These are phyloP conservation scores for Poecilia wingei DNA, from an alignment of 2,797 vertebrate species.

Conservation along the genomic window DNA sequence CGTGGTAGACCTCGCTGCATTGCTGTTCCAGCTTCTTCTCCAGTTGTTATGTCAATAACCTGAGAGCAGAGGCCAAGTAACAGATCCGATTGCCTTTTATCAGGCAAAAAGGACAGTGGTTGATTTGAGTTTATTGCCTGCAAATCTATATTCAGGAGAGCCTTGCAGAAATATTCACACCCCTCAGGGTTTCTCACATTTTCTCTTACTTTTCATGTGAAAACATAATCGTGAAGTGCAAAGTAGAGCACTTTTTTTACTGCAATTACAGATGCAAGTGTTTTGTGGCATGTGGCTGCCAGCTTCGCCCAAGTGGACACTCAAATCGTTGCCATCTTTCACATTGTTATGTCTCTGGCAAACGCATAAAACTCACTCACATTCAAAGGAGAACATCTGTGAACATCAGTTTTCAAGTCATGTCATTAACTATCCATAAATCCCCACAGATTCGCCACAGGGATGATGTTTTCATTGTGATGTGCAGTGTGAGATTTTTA, in stretches of 20 bases:
- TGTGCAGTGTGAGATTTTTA: not conserved
- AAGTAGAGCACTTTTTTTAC: not conserved
- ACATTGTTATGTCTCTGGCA: not conserved
- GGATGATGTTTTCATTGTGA: not conserved
- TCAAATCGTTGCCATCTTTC: not conserved
- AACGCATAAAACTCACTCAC: not conserved
- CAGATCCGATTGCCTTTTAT: conserved; percentile 53
- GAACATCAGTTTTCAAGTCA: not conserved
- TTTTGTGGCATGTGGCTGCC: not conserved
- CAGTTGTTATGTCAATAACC: conserved; percentile 63
- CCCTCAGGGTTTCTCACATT: no score
- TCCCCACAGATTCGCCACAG: not conserved
- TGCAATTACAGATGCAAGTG: not conserved
- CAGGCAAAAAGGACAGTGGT: not conserved
- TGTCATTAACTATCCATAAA: not conserved
- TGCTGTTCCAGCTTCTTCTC: conserved; percentile 47
- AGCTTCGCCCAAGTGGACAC: not conserved
- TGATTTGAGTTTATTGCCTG: not conserved
- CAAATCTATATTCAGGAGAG: not conserved
- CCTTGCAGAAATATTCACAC: not conserved
- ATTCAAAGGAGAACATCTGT: not conserved
- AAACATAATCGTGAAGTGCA: not conserved
- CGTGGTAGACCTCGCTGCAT: conserved; percentile 43
- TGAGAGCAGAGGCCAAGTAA: conserved; percentile 49
- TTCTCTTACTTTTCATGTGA: not conserved